Evolutionary conservation across 2,113 vertebrate species (phyloP), one percentile per base, ranked within the genome.

Genomic region (Erinaceus europaeus): DNA sequence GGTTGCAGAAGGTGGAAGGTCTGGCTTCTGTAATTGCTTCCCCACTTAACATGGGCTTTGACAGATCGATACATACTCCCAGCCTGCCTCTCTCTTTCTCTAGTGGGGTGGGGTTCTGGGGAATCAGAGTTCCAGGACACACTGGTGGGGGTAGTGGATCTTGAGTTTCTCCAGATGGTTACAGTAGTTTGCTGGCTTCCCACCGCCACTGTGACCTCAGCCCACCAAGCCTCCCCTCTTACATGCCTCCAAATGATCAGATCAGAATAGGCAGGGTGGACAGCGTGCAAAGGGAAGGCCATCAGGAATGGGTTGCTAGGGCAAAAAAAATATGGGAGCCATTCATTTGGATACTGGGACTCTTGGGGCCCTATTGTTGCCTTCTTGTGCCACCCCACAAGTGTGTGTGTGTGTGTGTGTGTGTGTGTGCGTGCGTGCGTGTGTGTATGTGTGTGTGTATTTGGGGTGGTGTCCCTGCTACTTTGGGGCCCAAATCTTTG

Each of bases 181-280:
- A 11, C 1, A 21, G n/a, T 0, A 11, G 71, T 48, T 62, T 40
- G 21, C 67, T 10, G 7, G 10, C 8, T 4, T 34, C 61, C 6
- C 1, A 7, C 32, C 18, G 48, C 40, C 7, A 10, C n/a, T 29
- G 13, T 0, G 7, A 23, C 23, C 65, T 57, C 73, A 9, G 36
- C 40, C 62, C 65, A 3, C 32, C 50, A 4, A 8, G 38, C 25
- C 36, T 76, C 21, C 36, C 5, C n/a, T 4, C 67, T 3, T 44
- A 36, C n/a, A 71, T 73, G 32, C 50, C 61, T 80, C 67, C 38
- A 42, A 17, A 52, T 1, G 42, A 38, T 15, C 61, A 53, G 55
- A 55, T 18, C n/a, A 44, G n/a, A 74, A 23, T 21, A 23, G 29
- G 36, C 9, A 38, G 44, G 46, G 18, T 1, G 27, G 46, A 1